These are phyloP conservation scores for Odobenus rosmarus DNA, from an alignment of 2,113 vertebrate genomes.

Conservation along the genomic window DNA sequence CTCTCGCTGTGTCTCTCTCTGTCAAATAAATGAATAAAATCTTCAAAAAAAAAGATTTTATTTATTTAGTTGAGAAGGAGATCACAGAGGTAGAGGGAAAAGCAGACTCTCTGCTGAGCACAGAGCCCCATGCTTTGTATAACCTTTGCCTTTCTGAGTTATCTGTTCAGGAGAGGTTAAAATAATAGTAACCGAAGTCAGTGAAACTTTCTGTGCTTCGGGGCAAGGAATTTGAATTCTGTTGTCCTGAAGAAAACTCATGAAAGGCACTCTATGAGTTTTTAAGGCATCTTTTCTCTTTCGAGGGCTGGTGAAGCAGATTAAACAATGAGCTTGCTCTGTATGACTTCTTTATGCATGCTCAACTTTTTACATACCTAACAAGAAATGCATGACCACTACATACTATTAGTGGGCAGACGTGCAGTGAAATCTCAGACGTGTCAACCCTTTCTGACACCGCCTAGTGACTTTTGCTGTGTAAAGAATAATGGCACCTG, in stretches of 20 bases:
- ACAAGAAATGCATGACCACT: neutral
- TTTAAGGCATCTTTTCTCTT: neutral
- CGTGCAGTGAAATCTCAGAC: neutral
- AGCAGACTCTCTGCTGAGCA: neutral
- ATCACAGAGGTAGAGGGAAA: neutral
- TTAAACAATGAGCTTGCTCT: neutral
- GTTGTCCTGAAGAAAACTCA: neutral
- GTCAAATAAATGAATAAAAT: too few species aligned
- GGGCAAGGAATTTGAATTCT: neutral
- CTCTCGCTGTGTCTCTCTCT: too few species aligned
- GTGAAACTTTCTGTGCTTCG: neutral
- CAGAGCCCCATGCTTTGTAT: neutral
- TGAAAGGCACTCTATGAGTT: neutral
- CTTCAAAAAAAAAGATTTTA: too few species aligned
- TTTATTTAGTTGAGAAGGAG: neutral
- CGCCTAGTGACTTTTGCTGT: slow-evolving; percentile 37
- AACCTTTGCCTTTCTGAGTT: neutral
- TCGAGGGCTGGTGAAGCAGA: neutral
- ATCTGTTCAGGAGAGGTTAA: slow-evolving; percentile 6
- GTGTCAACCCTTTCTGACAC: slow-evolving; percentile 22
- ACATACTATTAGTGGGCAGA: neutral
- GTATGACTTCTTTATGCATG: neutral
- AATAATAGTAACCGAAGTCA: neutral
- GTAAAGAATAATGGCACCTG: slow-evolving; percentile 52
- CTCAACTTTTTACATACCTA: neutral